These are phyloP conservation scores for Drosophila suboccidentalis DNA, from an alignment of 2,888 invertebrate genomes.

Conservation along the genomic window DNA sequence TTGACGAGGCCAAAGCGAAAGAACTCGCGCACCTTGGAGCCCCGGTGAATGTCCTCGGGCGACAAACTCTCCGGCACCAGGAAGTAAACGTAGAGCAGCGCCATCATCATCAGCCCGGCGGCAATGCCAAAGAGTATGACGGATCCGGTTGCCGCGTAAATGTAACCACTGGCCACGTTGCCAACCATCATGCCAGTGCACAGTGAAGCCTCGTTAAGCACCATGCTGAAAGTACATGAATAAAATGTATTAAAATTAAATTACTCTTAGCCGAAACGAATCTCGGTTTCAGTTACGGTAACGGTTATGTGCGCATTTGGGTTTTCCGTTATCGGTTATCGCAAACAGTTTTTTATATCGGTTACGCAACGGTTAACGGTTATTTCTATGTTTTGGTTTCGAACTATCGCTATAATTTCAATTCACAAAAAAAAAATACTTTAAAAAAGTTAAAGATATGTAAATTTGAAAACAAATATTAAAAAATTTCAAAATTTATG, in stretches of 20 bases:
- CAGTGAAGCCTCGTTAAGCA: conserved; percentile 88
- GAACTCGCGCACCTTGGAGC: conserved; percentile 83
- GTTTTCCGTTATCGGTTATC: no score
- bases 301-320: no score
- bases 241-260: neutral
- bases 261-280: no score
- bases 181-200: conserved; percentile 89
- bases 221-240: conserved; percentile 87
- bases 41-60: conserved; percentile 72
- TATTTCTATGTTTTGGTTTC: no score
- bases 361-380: no score
- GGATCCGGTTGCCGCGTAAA: conserved; percentile 86
- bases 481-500: no score
- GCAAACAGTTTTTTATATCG: no score
- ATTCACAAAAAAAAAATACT: no score
- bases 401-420: no score
- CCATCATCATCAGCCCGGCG: conserved; percentile 65
- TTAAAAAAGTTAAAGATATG: no score
- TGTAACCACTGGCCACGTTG: conserved; percentile 87
- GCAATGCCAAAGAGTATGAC: conserved; percentile 81
- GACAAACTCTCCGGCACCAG: conserved; percentile 84
- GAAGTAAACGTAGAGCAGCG: conserved; percentile 77
- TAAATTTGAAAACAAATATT: no score
- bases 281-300: no score
- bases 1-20: conserved; percentile 83